A percentile compares a stretch with the other conserved stretches of the same genome.
Evolutionary conservation across 2,888 invertebrate species (phyloP).

Genomic region (Ceraclea dissimilis): DNA sequence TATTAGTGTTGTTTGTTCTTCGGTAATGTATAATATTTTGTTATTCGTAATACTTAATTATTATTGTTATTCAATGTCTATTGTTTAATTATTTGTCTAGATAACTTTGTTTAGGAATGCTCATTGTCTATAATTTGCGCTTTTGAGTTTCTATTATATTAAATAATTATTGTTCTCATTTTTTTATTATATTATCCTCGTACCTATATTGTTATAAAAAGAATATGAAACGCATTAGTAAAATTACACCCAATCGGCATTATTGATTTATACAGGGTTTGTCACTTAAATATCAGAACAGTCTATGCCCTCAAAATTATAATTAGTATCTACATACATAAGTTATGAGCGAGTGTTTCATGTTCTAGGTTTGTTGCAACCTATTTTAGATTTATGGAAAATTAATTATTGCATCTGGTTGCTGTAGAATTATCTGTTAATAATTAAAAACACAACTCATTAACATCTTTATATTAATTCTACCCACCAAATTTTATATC

Average conservation of each 20-base stretch:
- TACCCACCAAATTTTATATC: too few relatives aligned
- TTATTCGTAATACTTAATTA: neutral
- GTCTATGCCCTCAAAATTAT: neutral
- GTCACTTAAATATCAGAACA: neutral
- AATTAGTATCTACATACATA: neutral
- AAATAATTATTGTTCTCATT: conserved; percentile 5
- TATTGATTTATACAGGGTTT: conserved; percentile 1
- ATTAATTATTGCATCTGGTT: conserved; percentile 14
- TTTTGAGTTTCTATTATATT: conserved; percentile 8
- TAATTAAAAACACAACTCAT: neutral
- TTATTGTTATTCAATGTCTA: neutral
- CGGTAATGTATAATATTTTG: neutral
- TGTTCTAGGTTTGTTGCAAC: conserved; percentile 14
- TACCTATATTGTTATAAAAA: conserved; percentile 5
- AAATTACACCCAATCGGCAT: conserved; percentile 9
- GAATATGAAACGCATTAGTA: conserved; percentile 16
- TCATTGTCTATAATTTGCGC: conserved; percentile 18
- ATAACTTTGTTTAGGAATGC: conserved; percentile 13
- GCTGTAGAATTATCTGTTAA: neutral
- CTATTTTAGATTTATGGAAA: conserved; percentile 3
- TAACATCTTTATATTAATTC: neutral
- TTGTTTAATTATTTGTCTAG: conserved; percentile 11
- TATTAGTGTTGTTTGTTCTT: neutral
- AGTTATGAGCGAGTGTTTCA: conserved; percentile 7
- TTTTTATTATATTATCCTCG: neutral